Evolutionary conservation across 2,797 vertebrate genomes (phyloP), one percentile per base, ranked within the genome.

Genomic region (Arnoldichthys spilopterus): DNA sequence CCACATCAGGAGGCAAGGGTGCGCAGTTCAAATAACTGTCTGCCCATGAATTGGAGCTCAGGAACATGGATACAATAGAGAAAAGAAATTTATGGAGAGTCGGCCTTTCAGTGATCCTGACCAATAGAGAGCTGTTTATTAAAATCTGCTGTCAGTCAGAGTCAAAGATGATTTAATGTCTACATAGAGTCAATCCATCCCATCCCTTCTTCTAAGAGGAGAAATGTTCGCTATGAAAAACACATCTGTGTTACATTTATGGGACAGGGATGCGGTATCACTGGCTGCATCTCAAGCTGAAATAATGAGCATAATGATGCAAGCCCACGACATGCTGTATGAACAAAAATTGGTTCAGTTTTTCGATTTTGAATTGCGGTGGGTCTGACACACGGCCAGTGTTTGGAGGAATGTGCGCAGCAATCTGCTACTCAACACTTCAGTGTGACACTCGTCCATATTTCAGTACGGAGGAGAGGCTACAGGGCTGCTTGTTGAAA

Each of bases 221-320:
- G 47, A 49, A 49, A 28, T 51, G 26, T 28, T 28, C 28, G 6
- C 45, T 20, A 30, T n/a, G 47, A 69, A 20, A 20, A 1, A 16
- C 47, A 53, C 45, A 51, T 47, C 67, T 51, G 67, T 20, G 51
- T 69, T 11, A 32, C 45, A 53, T 69, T 69, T 51, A 9, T 22
- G 40, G 11, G 24, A 28, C 22, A 28, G 43, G 6, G 24, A n/a
- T n/a, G 45, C 8, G 26, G 45, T 30, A 51, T 20, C 45, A 49
- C 45, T 69, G 8, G 18, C 67, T 51, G 67, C 61, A 64, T 20
- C 34, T 22, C 11, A 20, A 32, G 3, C 18, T 49, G n/a, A 22
- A 22, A 70, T 15, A 30, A 53, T 49, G n/a, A n/a, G 30, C 28
- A 53, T 34, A 13, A 53, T 53, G 28, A 30, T 22, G 53, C 20